Conservation (phyloP, 2,113 vertebrate species). For the Dipodomys spectabilis region DNA sequence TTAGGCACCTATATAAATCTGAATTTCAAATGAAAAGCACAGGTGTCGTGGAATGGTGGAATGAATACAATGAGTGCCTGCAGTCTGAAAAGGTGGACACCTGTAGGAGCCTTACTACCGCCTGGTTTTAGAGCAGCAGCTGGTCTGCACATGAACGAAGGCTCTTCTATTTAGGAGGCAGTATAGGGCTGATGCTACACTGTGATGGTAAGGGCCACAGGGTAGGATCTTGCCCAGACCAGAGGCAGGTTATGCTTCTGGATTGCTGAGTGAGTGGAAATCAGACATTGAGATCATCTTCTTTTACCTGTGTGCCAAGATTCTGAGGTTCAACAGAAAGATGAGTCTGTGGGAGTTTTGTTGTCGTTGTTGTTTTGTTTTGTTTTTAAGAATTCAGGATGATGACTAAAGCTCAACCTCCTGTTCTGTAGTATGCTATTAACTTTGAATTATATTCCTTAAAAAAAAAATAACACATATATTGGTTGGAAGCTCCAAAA, state of each 20-base stretch:
- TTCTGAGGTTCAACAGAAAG: not conserved
- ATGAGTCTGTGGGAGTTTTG: not conserved
- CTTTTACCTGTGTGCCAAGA: not conserved
- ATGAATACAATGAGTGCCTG: not conserved
- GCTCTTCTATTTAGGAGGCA: not conserved
- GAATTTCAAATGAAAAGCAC: not conserved
- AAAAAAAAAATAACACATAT: not conserved
- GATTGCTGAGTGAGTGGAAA: not conserved
- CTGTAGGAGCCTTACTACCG: not conserved
- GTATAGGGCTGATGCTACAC: not conserved
- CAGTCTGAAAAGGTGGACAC: not conserved
- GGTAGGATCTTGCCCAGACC: too few relatives aligned
- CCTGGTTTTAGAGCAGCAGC: not conserved
- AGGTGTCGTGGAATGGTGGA: too few relatives aligned
- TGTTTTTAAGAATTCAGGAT: too few relatives aligned
- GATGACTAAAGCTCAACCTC: not conserved
- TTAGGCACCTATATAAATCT: not conserved
- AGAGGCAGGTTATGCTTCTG: not conserved
- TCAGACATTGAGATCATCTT: not conserved
- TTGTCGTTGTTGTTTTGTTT: too few relatives aligned
- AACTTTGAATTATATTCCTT: not conserved
- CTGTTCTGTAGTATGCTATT: not conserved
- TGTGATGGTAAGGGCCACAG: accelerated
- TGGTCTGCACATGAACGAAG: accelerated
- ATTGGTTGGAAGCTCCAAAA: not conserved